Conservation (phyloP, 2,888 invertebrate genomes). For the Gymnoscelis rufifasciata region DNA sequence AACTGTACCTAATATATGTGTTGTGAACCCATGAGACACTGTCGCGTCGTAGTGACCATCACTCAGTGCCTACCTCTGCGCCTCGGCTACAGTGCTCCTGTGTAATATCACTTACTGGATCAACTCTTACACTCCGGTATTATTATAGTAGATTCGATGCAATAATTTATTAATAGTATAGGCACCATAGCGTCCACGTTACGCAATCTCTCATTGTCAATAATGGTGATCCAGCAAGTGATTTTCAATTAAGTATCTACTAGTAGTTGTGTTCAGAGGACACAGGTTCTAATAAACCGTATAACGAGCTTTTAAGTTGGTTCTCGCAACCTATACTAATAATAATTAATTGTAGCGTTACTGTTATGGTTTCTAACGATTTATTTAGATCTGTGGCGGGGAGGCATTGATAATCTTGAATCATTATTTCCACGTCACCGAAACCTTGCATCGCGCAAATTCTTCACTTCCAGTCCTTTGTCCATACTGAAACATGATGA, state of each 20-base stretch:
- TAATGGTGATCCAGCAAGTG: slow-evolving; percentile 48
- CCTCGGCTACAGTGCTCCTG: slow-evolving; percentile 50
- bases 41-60: slow-evolving; percentile 74
- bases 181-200: not conserved
- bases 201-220: slow-evolving; percentile 15
- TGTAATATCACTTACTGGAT: slow-evolving; percentile 48
- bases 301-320: not conserved
- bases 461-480: slow-evolving; percentile 32
- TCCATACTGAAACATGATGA: slow-evolving; percentile 33
- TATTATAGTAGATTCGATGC: too few relatives aligned
- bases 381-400: slow-evolving; percentile 30
- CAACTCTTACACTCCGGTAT: slow-evolving; percentile 28
- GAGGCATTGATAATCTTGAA: slow-evolving; percentile 30
- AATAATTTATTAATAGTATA: too few relatives aligned
- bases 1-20: slow-evolving; percentile 74
- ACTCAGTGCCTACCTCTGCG: slow-evolving; percentile 75
- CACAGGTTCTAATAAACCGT: slow-evolving; percentile 29
- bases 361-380: slow-evolving; percentile 23
- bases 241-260: slow-evolving; percentile 7
- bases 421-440: slow-evolving; percentile 37
- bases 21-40: slow-evolving; percentile 76
- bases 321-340: slow-evolving; percentile 2
- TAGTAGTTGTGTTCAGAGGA: slow-evolving; percentile 23
- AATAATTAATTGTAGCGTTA: not conserved
- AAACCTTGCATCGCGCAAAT: slow-evolving; percentile 33